phyloP scores from a whole-genome alignment of 2,888 invertebrate genomes.

The Calameuta idolon region DNA sequence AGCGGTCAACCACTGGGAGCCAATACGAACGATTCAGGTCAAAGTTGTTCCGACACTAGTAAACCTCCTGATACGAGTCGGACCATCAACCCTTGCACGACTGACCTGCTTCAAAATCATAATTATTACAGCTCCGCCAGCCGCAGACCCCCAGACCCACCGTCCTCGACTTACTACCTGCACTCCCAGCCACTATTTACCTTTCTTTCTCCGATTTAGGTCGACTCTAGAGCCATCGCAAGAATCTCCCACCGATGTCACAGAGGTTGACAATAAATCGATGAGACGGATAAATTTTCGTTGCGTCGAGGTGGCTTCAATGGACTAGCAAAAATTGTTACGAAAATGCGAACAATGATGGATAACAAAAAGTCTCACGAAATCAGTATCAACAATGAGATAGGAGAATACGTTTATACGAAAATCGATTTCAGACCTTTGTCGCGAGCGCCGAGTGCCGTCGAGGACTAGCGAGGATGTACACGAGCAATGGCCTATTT shows the following conservation, averaged over 20 bases:
- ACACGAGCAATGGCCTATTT: neutral
- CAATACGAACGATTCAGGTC: slow-evolving; percentile 58
- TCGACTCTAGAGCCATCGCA: neutral
- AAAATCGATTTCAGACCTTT: neutral
- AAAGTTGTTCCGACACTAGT: slow-evolving; percentile 51
- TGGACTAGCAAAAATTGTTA: neutral
- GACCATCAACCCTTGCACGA: slow-evolving; percentile 48
- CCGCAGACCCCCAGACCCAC: neutral
- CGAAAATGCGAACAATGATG: neutral
- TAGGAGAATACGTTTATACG: neutral
- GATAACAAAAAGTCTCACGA: neutral
- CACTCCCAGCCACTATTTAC: neutral
- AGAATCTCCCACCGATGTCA: neutral
- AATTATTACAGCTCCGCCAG: slow-evolving; percentile 31
- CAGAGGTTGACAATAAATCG: neutral
- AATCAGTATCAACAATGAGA: neutral
- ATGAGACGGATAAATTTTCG: neutral
- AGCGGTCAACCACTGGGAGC: slow-evolving; percentile 41
- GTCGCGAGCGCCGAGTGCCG: neutral
- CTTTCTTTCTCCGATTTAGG: neutral
- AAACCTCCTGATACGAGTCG: slow-evolving; percentile 37
- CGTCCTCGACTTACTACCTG: neutral
- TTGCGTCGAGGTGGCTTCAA: too few relatives aligned
- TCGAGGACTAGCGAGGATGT: neutral
- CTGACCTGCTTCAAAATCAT: slow-evolving; percentile 47